Evolutionary conservation across 2,113 vertebrate genomes (phyloP), one percentile per base, ranked within the genome.

Genomic region (Microcebus murinus): DNA sequence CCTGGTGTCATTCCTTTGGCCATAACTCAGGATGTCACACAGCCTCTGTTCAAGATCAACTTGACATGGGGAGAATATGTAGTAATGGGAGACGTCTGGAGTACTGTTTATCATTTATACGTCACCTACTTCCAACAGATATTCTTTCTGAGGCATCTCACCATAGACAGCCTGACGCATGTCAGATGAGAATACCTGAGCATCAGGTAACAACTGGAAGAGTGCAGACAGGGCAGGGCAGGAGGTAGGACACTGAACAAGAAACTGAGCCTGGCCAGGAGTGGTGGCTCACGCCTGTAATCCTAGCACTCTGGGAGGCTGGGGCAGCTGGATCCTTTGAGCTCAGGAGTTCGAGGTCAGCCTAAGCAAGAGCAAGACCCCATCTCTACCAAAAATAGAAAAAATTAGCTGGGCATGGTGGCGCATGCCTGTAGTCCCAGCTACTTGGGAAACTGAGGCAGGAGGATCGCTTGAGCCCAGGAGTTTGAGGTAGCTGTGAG

Each of bases 1-100:
- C n/a, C 55, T n/a, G 29, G 18, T 31, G 34, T 93, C 83, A 84
- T 39, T 70, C 67, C 87, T 93, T 34, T 63, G 68, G 83, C 59
- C 59, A 14, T 8, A 57, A 57, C 50, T 83, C 57, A 91, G 65
- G 50, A n/a, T 11, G 25, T 25, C 39, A 23, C 45, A 79, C 11
- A 31, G 68, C 59, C n/a, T 52, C 15, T n/a, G 48, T 55, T 59
- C 18, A n/a, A 57, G n/a, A 73, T 9, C 42, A 94, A 68, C 23
- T 5, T 52, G 29, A 36, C 18, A 27, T 3, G 48, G 25, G 0
- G 0, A 20, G 50, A 65, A 17, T 25, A 14, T 8, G 25, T 4
- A 14, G 36, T 14, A 71, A 6, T 55, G 59, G 81, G 63, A 42
- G 13, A 55, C 36, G 15, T 70, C 65, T 88, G 36, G 27, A 63